Conservation (phyloP, 2,797 vertebrate species). For the Champsocephalus esox region DNA sequence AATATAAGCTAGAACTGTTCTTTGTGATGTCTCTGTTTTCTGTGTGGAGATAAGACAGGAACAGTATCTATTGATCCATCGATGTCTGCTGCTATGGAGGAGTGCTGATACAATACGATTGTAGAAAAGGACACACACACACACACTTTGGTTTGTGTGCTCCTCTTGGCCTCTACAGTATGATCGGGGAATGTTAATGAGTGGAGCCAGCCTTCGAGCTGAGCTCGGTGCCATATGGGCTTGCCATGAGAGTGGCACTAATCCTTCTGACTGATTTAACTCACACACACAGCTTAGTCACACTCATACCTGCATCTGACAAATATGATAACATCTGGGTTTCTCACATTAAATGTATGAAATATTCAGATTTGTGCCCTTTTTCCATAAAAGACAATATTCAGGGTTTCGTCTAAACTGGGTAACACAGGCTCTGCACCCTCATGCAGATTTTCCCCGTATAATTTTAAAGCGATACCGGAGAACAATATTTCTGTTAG, state of each 20-base stretch:
- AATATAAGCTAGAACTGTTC: constrained; percentile 14
- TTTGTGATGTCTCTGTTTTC: not conserved
- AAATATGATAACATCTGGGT: constrained; percentile 4
- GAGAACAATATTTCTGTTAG: too few species aligned
- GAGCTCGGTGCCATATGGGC: constrained; percentile 67
- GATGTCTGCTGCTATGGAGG: constrained; percentile 5
- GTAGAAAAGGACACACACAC: constrained; percentile 8
- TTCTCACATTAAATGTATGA: not conserved
- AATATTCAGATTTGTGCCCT: too few species aligned
- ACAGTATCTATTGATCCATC: constrained; percentile 10
- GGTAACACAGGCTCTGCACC: too few species aligned
- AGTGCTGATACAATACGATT: constrained; percentile 11
- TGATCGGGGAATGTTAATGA: constrained; percentile 66
- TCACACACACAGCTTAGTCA: constrained; percentile 22
- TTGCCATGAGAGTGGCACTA: constrained; percentile 60
- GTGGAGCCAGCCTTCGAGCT: constrained; percentile 55
- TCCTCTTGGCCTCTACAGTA: constrained; percentile 36
- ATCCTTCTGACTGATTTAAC: constrained; percentile 60
- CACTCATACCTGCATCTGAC: constrained; percentile 12
- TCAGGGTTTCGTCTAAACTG: too few species aligned
- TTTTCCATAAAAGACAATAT: too few species aligned
- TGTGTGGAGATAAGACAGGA: not conserved
- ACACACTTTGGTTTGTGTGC: constrained; percentile 28
- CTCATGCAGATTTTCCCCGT: too few species aligned
- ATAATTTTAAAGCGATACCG: too few species aligned